Evolutionary conservation across 2,888 invertebrate genomes (phyloP), one percentile per base, ranked within the genome.

Genomic region (Oscheius sp.): DNA sequence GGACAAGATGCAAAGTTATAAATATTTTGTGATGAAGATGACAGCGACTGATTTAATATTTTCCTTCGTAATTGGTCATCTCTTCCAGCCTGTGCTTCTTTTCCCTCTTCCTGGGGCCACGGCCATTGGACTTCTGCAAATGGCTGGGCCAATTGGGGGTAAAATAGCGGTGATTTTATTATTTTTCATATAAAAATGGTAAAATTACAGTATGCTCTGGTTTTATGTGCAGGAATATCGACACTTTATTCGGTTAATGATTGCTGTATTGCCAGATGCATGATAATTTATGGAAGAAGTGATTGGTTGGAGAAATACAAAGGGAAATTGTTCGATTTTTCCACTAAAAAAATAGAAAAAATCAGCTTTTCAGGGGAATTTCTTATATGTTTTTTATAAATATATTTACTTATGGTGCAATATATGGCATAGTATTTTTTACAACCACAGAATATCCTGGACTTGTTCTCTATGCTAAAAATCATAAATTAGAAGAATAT

Each of bases 21-120:
- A 61, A 43, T n/a, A 21, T 18, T 41, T 43, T 43, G 41, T 61
- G 43, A 18, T 61, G 12, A 61, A 61, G 61, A 21, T 61, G 21
- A 41, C n/a, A 18, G 41, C 43, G 13, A 29, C 29, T 27, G 61
- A 61, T 43, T 43, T 61, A 7, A 41, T 61, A 6, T 61, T 61
- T n/a, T 45, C 41, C 7, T 43, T 61, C 13, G 41, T n/a, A 18
- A 13, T 61, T 18, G 61, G 45, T 0, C 41, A 41, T 35, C 45
- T 61, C 21, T 61, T 61, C 43, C 43, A 43, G 45, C 61, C 61
- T 7, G 41, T 21, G 41, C 25, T 61, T 23, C 61, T 61, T 18
- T 61, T 61, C 43, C 61, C 61, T 21, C 45, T 61, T 16, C 61
- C 61, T 43, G 61, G 43, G 1, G 43, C 21, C 2, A 43, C 18